phyloP scores from a whole-genome alignment of 1,140 invertebrate genomes.

The Radopholus similis region DNA sequence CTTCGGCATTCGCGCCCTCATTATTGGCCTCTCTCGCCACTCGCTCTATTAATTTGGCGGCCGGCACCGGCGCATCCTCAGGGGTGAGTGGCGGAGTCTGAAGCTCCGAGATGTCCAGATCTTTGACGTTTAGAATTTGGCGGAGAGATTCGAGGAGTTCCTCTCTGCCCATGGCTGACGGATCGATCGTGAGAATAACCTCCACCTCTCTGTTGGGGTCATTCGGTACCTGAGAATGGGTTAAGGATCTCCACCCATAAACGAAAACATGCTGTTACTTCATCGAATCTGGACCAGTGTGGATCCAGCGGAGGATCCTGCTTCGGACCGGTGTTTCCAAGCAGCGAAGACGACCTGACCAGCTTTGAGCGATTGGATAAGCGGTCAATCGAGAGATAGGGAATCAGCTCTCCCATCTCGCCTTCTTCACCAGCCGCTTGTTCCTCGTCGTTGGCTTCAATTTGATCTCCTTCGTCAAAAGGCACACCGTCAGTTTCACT shows the following conservation, averaged over 20 bases:
- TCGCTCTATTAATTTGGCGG: background rate
- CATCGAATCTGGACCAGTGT: slow-evolving; percentile 23
- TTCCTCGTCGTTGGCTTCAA: too few species aligned
- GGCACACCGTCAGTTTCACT: too few species aligned
- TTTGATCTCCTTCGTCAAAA: slow-evolving; percentile 26
- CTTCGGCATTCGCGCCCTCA: slow-evolving; percentile 1
- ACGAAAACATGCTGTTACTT: slow-evolving; percentile 11
- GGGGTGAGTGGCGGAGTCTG: slow-evolving; percentile 29
- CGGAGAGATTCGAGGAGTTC: slow-evolving; percentile 19
- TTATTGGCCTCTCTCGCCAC: background rate
- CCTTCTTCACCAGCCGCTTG: background rate
- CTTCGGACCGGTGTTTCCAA: slow-evolving; percentile 1
- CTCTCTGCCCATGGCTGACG: slow-evolving; percentile 15
- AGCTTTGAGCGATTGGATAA: slow-evolving; percentile 12
- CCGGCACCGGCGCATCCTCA: background rate
- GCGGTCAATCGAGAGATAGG: slow-evolving; percentile 6
- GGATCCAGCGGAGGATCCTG: slow-evolving; percentile 23
- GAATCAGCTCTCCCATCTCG: background rate
- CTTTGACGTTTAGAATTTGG: slow-evolving; percentile 12
- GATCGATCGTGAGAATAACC: slow-evolving; percentile 16
- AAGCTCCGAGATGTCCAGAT: slow-evolving; percentile 8
- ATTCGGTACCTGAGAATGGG: background rate
- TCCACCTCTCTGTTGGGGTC: slow-evolving; percentile 12
- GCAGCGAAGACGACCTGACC: background rate
- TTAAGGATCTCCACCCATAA: background rate